phyloP scores from a whole-genome alignment of 2,888 invertebrate genomes.

The Phortica magna region DNA sequence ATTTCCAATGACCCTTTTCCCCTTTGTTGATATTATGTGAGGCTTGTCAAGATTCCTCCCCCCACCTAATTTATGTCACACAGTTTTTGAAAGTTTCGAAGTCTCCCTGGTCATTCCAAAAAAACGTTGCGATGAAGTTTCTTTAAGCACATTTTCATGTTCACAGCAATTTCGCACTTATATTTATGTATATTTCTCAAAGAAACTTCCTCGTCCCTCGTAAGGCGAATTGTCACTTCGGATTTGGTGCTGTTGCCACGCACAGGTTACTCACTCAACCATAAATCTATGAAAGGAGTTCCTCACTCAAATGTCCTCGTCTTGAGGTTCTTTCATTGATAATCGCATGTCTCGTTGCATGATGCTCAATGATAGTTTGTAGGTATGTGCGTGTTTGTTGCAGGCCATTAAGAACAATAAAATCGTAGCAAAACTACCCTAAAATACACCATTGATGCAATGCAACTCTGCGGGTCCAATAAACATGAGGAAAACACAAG shows the following conservation, averaged over 20 bases:
- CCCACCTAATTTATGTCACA: no score
- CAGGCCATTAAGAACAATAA: not conserved
- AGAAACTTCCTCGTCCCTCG: not conserved
- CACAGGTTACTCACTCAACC: not conserved
- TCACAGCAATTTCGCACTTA: no score
- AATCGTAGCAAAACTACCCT: not conserved
- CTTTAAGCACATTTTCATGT: no score
- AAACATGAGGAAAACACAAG: not conserved
- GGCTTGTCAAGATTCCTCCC: no score
- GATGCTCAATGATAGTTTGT: not conserved
- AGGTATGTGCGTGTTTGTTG: no score
- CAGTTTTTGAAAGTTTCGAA: no score
- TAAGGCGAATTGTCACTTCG: not conserved
- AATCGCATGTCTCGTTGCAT: not conserved
- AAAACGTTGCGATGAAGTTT: no score
- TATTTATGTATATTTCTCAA: not conserved
- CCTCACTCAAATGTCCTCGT: not conserved
- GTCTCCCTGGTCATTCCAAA: no score
- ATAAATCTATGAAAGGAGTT: not conserved
- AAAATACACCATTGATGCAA: not conserved
- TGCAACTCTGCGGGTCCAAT: not conserved
- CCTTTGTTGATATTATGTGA: no score
- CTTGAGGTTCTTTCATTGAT: not conserved
- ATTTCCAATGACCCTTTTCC: no score
- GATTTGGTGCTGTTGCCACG: not conserved